phyloP scores from a whole-genome alignment of 2,888 invertebrate species.

The Cylloceria caligata region DNA sequence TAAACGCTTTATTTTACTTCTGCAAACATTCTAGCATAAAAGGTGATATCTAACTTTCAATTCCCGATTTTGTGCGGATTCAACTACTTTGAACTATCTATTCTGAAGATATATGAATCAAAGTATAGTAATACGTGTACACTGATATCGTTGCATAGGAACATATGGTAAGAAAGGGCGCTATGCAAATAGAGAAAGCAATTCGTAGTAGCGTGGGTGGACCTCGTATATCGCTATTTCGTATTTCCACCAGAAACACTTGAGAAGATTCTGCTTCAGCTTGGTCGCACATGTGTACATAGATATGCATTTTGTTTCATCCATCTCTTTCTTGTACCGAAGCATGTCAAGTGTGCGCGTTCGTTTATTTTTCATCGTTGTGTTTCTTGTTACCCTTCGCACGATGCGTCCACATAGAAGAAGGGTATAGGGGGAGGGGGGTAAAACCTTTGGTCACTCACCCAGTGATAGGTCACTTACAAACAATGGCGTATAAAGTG shows the following conservation, averaged over 20 bases:
- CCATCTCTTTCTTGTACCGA: neutral
- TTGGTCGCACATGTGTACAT: neutral
- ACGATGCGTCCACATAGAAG: neutral
- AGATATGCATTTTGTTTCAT: slow-evolving; percentile 6
- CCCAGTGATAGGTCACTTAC: neutral
- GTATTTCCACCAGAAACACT: slow-evolving; percentile 6
- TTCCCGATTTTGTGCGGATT: neutral
- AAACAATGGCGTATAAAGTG: neutral
- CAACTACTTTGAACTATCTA: neutral
- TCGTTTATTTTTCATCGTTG: slow-evolving; percentile 6
- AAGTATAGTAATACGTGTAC: neutral
- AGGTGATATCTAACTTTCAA: neutral
- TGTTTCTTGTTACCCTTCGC: neutral
- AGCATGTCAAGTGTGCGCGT: slow-evolving; percentile 14
- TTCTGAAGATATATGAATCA: neutral
- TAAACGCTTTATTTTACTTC: neutral
- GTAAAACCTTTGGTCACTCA: neutral
- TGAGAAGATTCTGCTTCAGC: slow-evolving; percentile 8
- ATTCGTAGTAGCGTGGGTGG: slow-evolving; percentile 18
- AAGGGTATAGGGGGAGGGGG: too few relatives aligned
- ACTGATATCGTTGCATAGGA: too few relatives aligned
- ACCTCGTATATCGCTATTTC: slow-evolving; percentile 17
- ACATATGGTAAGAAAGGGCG: neutral
- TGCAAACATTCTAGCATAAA: neutral
- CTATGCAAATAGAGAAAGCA: slow-evolving; percentile 29